Conservation (phyloP, 2,888 invertebrate species). For the Diarsia brunnea region DNA sequence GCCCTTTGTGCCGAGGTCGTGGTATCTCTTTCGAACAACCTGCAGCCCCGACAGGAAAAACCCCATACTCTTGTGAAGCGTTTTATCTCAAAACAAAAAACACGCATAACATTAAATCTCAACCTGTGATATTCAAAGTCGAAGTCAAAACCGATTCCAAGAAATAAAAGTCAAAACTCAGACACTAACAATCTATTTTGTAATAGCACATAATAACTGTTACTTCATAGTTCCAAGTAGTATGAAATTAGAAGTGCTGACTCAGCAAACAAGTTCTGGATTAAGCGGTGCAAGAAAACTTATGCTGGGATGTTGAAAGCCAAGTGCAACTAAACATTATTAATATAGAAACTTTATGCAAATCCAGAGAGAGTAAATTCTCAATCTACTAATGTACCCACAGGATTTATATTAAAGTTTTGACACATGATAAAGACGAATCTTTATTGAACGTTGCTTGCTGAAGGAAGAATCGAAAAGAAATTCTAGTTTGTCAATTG, state of each 20-base stretch:
- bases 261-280: conserved; percentile 52
- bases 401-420: neutral
- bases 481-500: neutral
- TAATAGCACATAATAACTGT: conserved; percentile 3
- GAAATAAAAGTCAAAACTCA: neutral
- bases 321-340: conserved; percentile 33
- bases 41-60: too few species aligned
- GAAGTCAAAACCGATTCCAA: neutral
- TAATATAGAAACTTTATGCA: conserved; percentile 21
- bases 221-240: conserved; percentile 23
- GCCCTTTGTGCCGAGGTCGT: too few species aligned
- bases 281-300: conserved; percentile 52
- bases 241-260: conserved; percentile 49
- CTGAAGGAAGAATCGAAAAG: too few species aligned
- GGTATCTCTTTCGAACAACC: too few species aligned
- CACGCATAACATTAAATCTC: neutral
- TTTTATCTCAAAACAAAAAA: neutral
- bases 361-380: neutral
- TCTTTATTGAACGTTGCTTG: neutral
- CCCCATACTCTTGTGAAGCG: neutral
- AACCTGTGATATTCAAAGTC: neutral
- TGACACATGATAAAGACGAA: neutral
- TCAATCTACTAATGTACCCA: neutral
- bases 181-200: conserved; percentile 22
- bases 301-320: conserved; percentile 37